These are phyloP conservation scores for Momotus momota DNA, from an alignment of 2,797 vertebrate species.

Conservation along the genomic window DNA sequence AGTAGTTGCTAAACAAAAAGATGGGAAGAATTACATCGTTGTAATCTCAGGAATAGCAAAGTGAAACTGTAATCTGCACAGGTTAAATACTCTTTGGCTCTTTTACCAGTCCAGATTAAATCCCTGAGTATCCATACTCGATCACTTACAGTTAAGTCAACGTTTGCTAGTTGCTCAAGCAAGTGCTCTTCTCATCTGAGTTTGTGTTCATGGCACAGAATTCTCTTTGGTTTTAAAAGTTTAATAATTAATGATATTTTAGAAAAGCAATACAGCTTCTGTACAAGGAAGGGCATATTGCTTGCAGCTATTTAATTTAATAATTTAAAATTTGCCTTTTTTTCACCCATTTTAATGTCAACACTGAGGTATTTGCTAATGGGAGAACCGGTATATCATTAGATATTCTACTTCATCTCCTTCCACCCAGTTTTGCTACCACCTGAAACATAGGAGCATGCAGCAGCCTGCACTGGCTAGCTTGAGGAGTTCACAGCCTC, in stretches of 20 bases:
- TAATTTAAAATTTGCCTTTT: neutral
- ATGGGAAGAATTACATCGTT: neutral
- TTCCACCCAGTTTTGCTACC: conserved; percentile 38
- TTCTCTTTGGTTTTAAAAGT: conserved; percentile 5
- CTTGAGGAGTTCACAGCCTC: conserved; percentile 23
- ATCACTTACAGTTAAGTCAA: neutral
- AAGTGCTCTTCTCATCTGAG: neutral
- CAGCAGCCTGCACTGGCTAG: conserved; percentile 20
- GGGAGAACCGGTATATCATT: neutral
- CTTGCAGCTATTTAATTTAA: conserved; percentile 1
- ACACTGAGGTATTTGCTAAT: neutral
- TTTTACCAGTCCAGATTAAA: neutral
- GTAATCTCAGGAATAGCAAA: neutral
- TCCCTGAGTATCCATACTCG: neutral
- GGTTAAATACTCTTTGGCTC: neutral
- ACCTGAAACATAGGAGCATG: neutral
- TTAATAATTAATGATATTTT: neutral
- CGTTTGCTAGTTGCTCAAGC: neutral
- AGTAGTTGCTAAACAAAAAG: neutral
- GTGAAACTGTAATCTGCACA: neutral
- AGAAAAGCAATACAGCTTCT: neutral
- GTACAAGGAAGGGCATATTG: neutral
- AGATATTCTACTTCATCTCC: conserved; percentile 6
- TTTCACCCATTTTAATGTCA: neutral
- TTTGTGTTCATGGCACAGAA: neutral